A percentile compares a stretch with the other conserved stretches of the same genome.
Evolutionary conservation across 2,797 vertebrate species (phyloP).

Genomic region (Galago senegalensis): DNA sequence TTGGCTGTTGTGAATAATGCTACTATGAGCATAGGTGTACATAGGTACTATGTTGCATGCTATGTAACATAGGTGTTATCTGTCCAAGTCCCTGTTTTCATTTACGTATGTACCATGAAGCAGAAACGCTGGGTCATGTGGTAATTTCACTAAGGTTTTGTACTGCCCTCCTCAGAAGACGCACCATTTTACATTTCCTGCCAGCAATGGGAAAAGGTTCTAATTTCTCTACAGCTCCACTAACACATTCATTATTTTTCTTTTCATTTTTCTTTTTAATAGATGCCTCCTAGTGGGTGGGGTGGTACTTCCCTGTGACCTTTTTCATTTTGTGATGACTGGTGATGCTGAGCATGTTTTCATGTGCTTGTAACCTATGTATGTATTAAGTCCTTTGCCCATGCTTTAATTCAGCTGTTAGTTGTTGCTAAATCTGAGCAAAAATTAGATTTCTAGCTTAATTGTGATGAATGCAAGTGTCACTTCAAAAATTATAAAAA

Average conservation of each 20-base stretch:
- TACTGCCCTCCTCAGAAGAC: not conserved
- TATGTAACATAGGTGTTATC: no score
- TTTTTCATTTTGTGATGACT: not conserved
- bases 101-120: not conserved
- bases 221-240: not conserved
- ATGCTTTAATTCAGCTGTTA: not conserved
- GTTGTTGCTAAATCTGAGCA: not conserved
- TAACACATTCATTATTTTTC: not conserved
- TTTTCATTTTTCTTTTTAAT: not conserved
- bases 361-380: not conserved
- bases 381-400: not conserved
- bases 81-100: not conserved
- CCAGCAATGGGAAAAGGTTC: not conserved
- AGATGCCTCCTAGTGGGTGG: not conserved
- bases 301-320: not conserved
- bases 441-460: slow-evolving; percentile 19
- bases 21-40: not conserved
- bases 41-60: no score
- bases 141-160: not conserved
- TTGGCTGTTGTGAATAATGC: not conserved
- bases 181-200: not conserved
- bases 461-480: not conserved
- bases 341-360: not conserved
- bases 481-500: not conserved
- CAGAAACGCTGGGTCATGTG: not conserved